Conservation (phyloP, 2,888 invertebrate species). For the Polydrusus cervinus region DNA sequence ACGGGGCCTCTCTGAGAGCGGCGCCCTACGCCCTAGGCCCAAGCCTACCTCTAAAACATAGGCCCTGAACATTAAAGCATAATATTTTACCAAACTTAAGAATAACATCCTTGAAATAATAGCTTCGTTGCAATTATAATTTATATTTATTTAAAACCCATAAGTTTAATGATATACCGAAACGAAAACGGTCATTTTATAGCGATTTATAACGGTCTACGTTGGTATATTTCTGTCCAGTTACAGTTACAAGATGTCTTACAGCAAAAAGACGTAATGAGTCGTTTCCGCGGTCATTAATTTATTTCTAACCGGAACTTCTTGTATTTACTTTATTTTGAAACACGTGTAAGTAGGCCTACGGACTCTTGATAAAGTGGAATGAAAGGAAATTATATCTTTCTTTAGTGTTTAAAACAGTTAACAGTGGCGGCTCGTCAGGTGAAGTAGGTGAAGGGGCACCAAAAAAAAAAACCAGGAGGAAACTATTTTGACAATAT, state of each 20-base stretch:
- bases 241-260: constrained; percentile 28
- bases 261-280: constrained; percentile 17
- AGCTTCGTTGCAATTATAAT: background rate
- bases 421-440: too few relatives aligned
- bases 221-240: constrained; percentile 39
- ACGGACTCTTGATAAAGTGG: background rate
- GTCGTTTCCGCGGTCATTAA: constrained; percentile 14
- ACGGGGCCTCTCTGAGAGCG: too few relatives aligned
- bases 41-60: too few relatives aligned
- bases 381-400: too few relatives aligned
- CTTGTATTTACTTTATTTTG: constrained; percentile 19
- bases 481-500: too few relatives aligned
- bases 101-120: too few relatives aligned
- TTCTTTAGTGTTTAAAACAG: too few relatives aligned
- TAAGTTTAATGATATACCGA: constrained; percentile 12
- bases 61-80: too few relatives aligned
- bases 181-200: constrained; percentile 18
- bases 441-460: too few relatives aligned
- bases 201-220: constrained; percentile 40
- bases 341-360: constrained; percentile 4
- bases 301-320: constrained; percentile 18
- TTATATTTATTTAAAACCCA: constrained; percentile 16
- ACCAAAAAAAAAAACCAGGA: too few relatives aligned
- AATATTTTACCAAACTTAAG: too few relatives aligned
- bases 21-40: too few relatives aligned